These are phyloP conservation scores for Orius laevigatus DNA, from an alignment of 1,140 invertebrate species.

Conservation along the genomic window DNA sequence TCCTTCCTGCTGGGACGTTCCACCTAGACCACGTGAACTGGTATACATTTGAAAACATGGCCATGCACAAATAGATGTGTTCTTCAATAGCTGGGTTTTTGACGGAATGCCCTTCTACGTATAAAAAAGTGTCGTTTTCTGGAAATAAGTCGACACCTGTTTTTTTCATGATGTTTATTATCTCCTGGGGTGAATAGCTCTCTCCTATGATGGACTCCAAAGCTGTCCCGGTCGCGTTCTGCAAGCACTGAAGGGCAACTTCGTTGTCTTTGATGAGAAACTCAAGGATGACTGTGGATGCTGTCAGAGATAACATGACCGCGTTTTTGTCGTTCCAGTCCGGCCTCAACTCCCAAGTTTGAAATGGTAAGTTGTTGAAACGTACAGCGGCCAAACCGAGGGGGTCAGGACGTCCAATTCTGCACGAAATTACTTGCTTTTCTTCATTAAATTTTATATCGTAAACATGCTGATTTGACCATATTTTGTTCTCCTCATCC, in stretches of 20 bases:
- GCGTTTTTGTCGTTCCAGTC: constrained; percentile 36
- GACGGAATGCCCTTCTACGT: constrained; percentile 53
- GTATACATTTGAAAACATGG: constrained; percentile 51
- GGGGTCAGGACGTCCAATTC: constrained; percentile 27
- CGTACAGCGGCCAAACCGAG: constrained; percentile 51
- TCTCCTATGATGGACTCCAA: constrained; percentile 36
- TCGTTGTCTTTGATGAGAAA: constrained; percentile 34
- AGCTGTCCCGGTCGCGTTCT: constrained; percentile 35
- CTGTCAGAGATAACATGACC: constrained; percentile 42
- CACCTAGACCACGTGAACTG: constrained; percentile 81
- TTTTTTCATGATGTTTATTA: constrained; percentile 44
- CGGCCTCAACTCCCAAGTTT: constrained; percentile 68
- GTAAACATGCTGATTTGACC: constrained; percentile 60
- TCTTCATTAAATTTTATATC: constrained; percentile 73
- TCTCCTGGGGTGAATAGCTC: constrained; percentile 32
- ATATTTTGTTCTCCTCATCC: constrained; percentile 38
- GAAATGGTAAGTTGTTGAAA: constrained; percentile 57
- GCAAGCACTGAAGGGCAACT: constrained; percentile 36
- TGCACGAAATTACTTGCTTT: constrained; percentile 33
- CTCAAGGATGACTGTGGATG: constrained; percentile 49
- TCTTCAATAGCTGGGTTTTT: constrained; percentile 62
- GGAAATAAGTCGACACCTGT: constrained; percentile 84
- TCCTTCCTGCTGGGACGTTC: constrained; percentile 48
- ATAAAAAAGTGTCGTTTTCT: constrained; percentile 62
- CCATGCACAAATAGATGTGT: constrained; percentile 70